Evolutionary conservation across 1,140 invertebrate genomes (phyloP), one percentile per base, ranked within the genome.

Genomic region (Pseudomyrmex concolor): DNA sequence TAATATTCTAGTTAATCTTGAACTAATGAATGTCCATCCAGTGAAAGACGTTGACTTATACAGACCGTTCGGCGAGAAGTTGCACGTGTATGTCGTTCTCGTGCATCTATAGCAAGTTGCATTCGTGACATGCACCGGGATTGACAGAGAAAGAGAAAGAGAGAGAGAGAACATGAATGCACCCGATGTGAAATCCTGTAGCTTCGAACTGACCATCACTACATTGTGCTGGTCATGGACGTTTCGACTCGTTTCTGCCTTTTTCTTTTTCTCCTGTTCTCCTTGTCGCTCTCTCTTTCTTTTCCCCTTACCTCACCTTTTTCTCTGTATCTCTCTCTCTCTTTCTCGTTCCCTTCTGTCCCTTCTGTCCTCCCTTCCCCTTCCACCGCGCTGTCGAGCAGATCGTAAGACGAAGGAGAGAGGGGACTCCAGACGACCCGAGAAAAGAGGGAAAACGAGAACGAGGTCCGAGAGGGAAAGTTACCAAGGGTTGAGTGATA

Each of bases 221-320:
- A 92, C 83, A 89, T 94, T 93, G 92, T 82, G 92, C 89, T 92
- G 92, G 92, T 93, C 93, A 93, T 91, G 92, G 90, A 86, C 88
- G 89, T 84, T 89, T 86, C 84, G 82, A 85, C 72, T 80, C 84
- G 77, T 86, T 80, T 71, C 82, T 60, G 34, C 0, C 34, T 34
- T 34, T 34, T 80, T 80, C 66, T 86, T 76, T 86, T 63, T 87
- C 73, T 86, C 66, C 48, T 57, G 12, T 60, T 82, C 81, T 70
- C 83, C 86, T 86, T 64, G n/a, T 70, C 66, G 70, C 67, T 67
- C n/a, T 54, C 86, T 82, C 70, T 74, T 34, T 84, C 83, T 80
- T 62, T 80, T 84, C 74, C 83, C 82, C 34, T 34, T 34, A 34
- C 51, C 74, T 84, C 77, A 80, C 84, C 83, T 77, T 72, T 82